Base-by-base conservation (phyloP, 1,140 invertebrate genomes). In the Grapholita molesta region DNA sequence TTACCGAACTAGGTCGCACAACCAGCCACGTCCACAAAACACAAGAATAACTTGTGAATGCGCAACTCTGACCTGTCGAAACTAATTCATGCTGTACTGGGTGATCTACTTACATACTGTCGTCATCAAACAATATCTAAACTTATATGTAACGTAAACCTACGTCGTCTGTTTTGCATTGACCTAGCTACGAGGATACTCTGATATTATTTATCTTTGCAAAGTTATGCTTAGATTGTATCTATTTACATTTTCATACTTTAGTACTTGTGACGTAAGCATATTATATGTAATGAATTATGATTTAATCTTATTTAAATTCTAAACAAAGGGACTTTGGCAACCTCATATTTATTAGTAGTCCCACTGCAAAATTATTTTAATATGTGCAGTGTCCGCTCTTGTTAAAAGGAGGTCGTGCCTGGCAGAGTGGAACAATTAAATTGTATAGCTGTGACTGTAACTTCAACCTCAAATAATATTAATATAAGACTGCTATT, bases 11-110 rank as follows among this genome's bases (percentile, higher is more conserved):
- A 28, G 55, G 55, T 61, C 55, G 55, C 55, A 7, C 55, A 30
- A 61, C 30, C 25, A 15, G 18, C 32, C 30, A 35, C 35, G 32
- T 32, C 15, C 64, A 38, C 32, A 66, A 66, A 61, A 61, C 55
- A 25, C 55, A 61, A 61, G 55, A 61, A 61, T 61, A 61, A 61
- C 55, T 61, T 15, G 55, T 28, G 53, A 57, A 6, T 61, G 53
- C 35, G 35, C 53, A 55, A 55, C 53, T 55, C 15, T 55, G 53
- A 55, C 55, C 25, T 61, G 25, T 28, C 25, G 55, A 15, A 28
- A 61, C 55, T 61, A 61, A 61, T 28, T 61, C 25, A 28, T 28
- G 55, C 25, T 12, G 7, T 28, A 61, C 25, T 28, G 25, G n/a
- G 55, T 61, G 55, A 15, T 61, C 28, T 32, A 32, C 55, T 30